Conservation (phyloP, 2,888 invertebrate genomes). For the Eretmocerus hayati region DNA sequence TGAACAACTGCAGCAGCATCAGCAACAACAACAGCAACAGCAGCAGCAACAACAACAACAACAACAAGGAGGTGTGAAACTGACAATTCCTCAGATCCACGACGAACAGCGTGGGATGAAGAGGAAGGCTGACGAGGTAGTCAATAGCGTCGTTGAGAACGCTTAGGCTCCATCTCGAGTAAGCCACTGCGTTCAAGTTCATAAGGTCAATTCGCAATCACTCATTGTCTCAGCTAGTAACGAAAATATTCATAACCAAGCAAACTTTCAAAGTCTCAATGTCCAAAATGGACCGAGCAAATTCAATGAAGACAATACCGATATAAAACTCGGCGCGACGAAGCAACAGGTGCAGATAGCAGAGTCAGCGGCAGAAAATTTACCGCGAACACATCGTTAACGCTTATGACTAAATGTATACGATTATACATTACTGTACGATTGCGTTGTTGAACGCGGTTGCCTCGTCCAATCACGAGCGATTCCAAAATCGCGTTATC, state of each 20-base stretch:
- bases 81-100: constrained; percentile 26
- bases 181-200: constrained; percentile 37
- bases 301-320: constrained; percentile 18
- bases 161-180: constrained; percentile 27
- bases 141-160: constrained; percentile 36
- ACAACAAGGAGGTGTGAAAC: constrained; percentile 22
- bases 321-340: neutral
- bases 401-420: neutral
- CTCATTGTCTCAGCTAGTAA: constrained; percentile 42
- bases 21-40: constrained; percentile 22
- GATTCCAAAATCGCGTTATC: too few relatives aligned
- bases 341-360: neutral
- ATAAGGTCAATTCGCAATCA: constrained; percentile 41
- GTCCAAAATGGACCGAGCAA: constrained; percentile 9
- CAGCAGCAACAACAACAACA: constrained; percentile 23
- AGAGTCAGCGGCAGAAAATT: neutral
- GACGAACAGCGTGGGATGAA: constrained; percentile 37
- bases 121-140: constrained; percentile 43
- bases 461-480: too few relatives aligned
- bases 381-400: too few relatives aligned
- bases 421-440: neutral
- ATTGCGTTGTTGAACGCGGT: too few relatives aligned
- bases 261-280: neutral
- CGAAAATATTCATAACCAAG: neutral
- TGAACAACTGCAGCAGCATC: constrained; percentile 27